Evolutionary conservation across 2,797 vertebrate species (phyloP).

Genomic region (Neosalanx taihuensis): DNA sequence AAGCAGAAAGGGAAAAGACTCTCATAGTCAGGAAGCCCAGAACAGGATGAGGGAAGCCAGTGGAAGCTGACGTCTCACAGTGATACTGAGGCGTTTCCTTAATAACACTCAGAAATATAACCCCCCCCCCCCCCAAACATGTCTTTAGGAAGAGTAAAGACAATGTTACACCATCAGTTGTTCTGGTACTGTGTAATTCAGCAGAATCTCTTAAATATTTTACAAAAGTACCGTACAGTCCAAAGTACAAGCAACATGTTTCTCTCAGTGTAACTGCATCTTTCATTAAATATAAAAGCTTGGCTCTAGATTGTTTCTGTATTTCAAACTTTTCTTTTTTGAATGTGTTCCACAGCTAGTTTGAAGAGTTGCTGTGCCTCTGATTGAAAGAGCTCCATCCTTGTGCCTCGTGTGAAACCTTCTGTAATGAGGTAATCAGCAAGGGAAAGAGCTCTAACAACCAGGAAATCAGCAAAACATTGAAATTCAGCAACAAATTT

Average conservation of each 20-base stretch:
- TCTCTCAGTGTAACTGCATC: too few species aligned
- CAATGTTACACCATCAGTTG: neutral
- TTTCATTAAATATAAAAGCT: too few species aligned
- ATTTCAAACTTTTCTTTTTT: too few species aligned
- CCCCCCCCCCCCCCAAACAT: neutral
- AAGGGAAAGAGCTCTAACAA: neutral
- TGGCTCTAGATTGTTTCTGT: too few species aligned
- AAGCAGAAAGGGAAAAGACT: conserved; percentile 9
- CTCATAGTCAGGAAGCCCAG: conserved; percentile 2
- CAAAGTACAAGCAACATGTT: too few species aligned
- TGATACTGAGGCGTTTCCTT: conserved; percentile 2
- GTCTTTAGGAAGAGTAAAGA: too few species aligned
- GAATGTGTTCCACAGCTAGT: too few species aligned
- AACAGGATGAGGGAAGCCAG: neutral
- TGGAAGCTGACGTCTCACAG: conserved; percentile 8
- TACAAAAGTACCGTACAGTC: too few species aligned
- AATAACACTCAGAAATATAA: conserved; percentile 16
- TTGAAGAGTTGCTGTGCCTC: too few species aligned
- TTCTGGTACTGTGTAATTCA: neutral
- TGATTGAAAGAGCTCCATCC: too few species aligned
- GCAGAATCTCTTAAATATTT: too few species aligned
- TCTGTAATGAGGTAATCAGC: neutral
- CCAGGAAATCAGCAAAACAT: neutral
- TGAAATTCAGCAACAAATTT: neutral
- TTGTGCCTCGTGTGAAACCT: too few species aligned